Conservation (phyloP, 2,888 invertebrate genomes). For the Agrochola litura region DNA sequence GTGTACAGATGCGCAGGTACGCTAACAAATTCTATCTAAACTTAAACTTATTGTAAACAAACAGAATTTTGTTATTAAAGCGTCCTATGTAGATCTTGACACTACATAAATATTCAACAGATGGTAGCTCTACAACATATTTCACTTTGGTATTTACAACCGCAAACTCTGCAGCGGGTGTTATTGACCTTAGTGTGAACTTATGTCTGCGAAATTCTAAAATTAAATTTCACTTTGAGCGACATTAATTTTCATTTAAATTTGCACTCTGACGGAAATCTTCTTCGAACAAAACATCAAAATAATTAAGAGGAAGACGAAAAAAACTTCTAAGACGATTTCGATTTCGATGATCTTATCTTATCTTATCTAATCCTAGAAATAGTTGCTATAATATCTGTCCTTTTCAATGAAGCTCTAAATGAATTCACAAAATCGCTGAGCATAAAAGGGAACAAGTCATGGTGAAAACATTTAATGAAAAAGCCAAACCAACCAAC, state of each 20-base stretch:
- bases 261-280: slow-evolving; percentile 3
- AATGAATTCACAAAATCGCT: slow-evolving; percentile 50
- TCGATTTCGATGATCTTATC: no score
- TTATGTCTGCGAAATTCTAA: slow-evolving; percentile 34
- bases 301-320: slow-evolving; percentile 7
- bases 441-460: slow-evolving; percentile 35
- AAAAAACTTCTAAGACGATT: slow-evolving; percentile 8
- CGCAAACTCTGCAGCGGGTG: slow-evolving; percentile 18
- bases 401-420: slow-evolving; percentile 36
- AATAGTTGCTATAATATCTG: not conserved
- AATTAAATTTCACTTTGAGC: slow-evolving; percentile 31
- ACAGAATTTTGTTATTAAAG: slow-evolving; percentile 8
- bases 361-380: no score
- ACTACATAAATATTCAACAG: slow-evolving; percentile 28
- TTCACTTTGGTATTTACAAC: slow-evolving; percentile 38
- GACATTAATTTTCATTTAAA: slow-evolving; percentile 14
- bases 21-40: not conserved
- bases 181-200: slow-evolving; percentile 42
- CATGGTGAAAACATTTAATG: slow-evolving; percentile 15
- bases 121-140: slow-evolving; percentile 19
- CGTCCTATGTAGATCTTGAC: slow-evolving; percentile 6
- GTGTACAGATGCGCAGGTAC: not conserved
- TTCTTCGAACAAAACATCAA: slow-evolving; percentile 12
- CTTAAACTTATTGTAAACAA: slow-evolving; percentile 26
- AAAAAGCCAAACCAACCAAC: slow-evolving; percentile 14